Percentiles rank a stretch among this genome's conserved stretches.
Conservation (phyloP, 1,140 invertebrate species). For the Hesperophylax magnus region DNA sequence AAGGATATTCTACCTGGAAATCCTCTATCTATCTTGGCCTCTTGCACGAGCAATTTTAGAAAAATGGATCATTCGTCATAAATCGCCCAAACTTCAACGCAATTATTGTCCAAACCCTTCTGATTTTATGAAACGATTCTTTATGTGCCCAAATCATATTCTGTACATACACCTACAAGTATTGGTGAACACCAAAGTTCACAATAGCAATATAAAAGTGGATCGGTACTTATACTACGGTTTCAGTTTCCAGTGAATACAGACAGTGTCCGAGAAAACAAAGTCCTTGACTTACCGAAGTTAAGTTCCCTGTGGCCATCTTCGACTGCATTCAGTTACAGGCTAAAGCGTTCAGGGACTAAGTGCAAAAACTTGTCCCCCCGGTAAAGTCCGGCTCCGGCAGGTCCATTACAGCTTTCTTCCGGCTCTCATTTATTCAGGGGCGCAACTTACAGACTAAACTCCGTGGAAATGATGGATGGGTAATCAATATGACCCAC, state of each 20-base stretch:
- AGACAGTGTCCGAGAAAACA: background rate
- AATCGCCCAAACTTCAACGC: too few species aligned
- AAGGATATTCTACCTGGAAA: too few species aligned
- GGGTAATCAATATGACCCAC: slow-evolving; percentile 24
- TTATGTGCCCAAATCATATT: too few species aligned
- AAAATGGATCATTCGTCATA: too few species aligned
- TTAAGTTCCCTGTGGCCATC: background rate
- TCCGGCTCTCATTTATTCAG: slow-evolving; percentile 20
- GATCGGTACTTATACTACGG: too few species aligned
- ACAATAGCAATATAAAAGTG: too few species aligned
- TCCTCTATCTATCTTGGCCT: too few species aligned
- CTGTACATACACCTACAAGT: too few species aligned
- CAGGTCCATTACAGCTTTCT: background rate
- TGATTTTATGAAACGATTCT: too few species aligned
- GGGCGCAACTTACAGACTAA: slow-evolving; percentile 3
- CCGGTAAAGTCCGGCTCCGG: slow-evolving; percentile 7
- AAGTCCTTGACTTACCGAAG: background rate
- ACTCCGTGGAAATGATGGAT: slow-evolving; percentile 9
- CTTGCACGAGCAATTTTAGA: too few species aligned
- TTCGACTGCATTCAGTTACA: slow-evolving; percentile 15
- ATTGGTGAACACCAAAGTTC: too few species aligned
- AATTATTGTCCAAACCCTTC: too few species aligned
- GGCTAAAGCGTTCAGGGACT: slow-evolving; percentile 14
- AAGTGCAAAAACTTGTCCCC: slow-evolving; percentile 33
- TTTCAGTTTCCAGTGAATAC: background rate